Base-by-base conservation (phyloP, 2,888 invertebrate species). In the Nematopogon swammerdamellus region DNA sequence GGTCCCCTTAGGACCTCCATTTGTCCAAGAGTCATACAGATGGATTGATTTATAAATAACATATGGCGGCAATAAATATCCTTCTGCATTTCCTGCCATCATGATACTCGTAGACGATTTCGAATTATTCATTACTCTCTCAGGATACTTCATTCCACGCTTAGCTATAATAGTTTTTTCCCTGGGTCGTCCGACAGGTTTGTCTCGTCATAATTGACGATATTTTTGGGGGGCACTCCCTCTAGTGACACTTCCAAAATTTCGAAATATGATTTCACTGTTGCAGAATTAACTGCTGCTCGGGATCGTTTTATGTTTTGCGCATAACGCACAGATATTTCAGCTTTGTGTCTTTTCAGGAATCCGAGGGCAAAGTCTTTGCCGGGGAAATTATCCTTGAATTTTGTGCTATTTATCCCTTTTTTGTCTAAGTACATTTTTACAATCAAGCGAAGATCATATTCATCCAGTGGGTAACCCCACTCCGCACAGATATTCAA, bases 301-400 rank as follows among this genome's bases (percentile, higher is more conserved):
- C 47, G 45, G 44, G 46, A 44, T 49, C 51, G 45, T 51, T 51
- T 51, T 42, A 51, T 51, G 36, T 51, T 51, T 47, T 49, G 47
- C 25, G 25, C 25, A 25, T 25, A 25, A 25, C 25, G 25, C 25
- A 25, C 25, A 25, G 25, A 25, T 25, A 25, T 25, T 25, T 25
- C 25, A 25, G 25, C 25, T 25, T 43, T 36, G 29, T 54, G 51
- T 46, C 55, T 50, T 18, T 49, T 47, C 17, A 55, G 43, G 50
- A 54, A 53, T 18, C 44, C 45, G 25, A 36, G 44, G 18, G 49
- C 42, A 51, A 51, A 56, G 36, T 54, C 53, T 20, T 25, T 44
- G 11, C 54, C 56, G 20, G 56, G 52, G 8, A 54, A 20, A 50
- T 56, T 54, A 44, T 56, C 49, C 45, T 55, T 49, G 46, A 56